phyloP scores from a whole-genome alignment of 1,140 invertebrate genomes.

The Prorops nasuta region DNA sequence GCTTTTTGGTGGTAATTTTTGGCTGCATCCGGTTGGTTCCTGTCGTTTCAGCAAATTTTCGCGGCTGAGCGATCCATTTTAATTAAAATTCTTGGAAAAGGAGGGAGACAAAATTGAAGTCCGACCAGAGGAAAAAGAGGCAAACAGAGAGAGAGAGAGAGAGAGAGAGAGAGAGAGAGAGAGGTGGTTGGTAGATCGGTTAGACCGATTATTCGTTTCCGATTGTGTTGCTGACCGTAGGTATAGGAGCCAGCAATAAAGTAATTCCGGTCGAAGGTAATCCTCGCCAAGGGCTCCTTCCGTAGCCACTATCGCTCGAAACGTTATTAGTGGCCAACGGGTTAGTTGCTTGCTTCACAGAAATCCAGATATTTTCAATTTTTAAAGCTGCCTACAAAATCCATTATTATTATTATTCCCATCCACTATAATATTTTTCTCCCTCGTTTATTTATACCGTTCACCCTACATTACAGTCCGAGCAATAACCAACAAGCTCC shows the following conservation, averaged over 20 bases:
- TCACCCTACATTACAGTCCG: too few species aligned
- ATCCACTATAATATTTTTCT: too few species aligned
- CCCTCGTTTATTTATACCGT: too few species aligned
- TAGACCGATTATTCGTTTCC: slow-evolving; percentile 14
- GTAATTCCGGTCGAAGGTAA: slow-evolving; percentile 26
- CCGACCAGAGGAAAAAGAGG: too few species aligned
- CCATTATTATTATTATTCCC: too few species aligned
- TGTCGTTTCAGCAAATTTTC: too few species aligned
- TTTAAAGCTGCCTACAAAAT: background rate
- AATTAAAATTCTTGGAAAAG: slow-evolving; percentile 39
- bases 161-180: too few species aligned
- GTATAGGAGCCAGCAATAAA: slow-evolving; percentile 27
- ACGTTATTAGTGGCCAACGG: slow-evolving; percentile 13
- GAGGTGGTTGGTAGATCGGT: slow-evolving; percentile 14
- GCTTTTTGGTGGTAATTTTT: too few species aligned
- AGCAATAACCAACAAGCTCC: too few species aligned
- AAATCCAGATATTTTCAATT: slow-evolving; percentile 10
- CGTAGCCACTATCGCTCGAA: slow-evolving; percentile 7
- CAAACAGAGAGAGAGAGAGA: too few species aligned
- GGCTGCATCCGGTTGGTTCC: too few species aligned
- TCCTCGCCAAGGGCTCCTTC: slow-evolving; percentile 17
- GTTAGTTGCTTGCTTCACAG: slow-evolving; percentile 3
- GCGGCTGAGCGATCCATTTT: slow-evolving; percentile 32
- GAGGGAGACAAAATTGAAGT: too few species aligned
- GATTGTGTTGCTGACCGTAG: slow-evolving; percentile 23